These are phyloP conservation scores for Sebastes oblongus DNA, from an alignment of 2,797 vertebrate species.

Conservation along the genomic window DNA sequence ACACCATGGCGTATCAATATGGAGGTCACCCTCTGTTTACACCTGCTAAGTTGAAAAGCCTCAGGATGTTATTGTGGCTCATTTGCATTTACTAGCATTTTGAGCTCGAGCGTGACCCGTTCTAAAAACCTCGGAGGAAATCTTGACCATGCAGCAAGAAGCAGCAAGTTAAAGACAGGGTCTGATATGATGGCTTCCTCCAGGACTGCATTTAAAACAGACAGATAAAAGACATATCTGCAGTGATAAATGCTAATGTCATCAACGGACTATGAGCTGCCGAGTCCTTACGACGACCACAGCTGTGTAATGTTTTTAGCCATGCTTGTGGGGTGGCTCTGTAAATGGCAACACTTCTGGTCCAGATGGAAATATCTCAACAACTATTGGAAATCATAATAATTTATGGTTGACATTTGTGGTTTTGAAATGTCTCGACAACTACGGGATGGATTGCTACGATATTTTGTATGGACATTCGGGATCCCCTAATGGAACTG, in stretches of 20 bases:
- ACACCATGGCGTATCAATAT: constrained; percentile 18
- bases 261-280: constrained; percentile 9
- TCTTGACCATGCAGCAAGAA: constrained; percentile 43
- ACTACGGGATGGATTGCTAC: not conserved
- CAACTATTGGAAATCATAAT: not conserved
- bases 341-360: not conserved
- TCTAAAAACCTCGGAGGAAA: constrained; percentile 46
- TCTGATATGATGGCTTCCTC: constrained; percentile 7
- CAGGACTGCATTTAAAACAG: constrained; percentile 28
- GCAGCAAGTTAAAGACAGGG: not conserved
- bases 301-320: not conserved
- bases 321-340: not conserved
- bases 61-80: constrained; percentile 62
- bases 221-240: constrained; percentile 20
- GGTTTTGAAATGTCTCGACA: not conserved
- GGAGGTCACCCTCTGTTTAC: constrained; percentile 21
- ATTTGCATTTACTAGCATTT: constrained; percentile 60
- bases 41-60: constrained; percentile 52
- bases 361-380: not conserved
- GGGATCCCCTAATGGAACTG: not conserved
- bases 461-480: not conserved
- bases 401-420: not conserved
- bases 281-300: not conserved
- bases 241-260: constrained; percentile 26
- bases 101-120: constrained; percentile 24